A percentile compares a stretch with the other conserved stretches of the same genome.
Evolutionary conservation across 2,888 invertebrate genomes (phyloP).

Genomic region (Acronicta psi): DNA sequence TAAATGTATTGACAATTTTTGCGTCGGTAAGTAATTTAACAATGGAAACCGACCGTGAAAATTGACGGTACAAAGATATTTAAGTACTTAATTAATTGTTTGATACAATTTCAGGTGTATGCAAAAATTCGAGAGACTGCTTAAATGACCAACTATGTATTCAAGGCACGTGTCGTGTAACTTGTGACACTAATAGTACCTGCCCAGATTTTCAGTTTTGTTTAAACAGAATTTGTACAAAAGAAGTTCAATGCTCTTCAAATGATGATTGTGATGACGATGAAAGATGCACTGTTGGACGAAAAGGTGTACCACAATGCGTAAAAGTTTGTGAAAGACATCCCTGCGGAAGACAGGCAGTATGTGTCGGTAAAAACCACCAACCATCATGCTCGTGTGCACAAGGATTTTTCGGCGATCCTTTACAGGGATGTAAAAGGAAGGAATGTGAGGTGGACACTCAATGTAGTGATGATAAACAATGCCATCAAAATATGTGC

Average conservation of each 20-base stretch:
- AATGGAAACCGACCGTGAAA: too few species aligned
- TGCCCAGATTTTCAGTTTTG: conserved; percentile 96
- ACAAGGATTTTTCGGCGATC: conserved; percentile 94
- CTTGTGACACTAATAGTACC: conserved; percentile 93
- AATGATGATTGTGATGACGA: conserved; percentile 92
- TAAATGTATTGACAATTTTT: conserved; percentile 94
- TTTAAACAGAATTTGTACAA: conserved; percentile 94
- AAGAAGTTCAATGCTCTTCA: conserved; percentile 93
- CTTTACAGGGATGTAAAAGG: conserved; percentile 93
- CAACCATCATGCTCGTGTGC: conserved; percentile 93
- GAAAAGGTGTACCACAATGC: conserved; percentile 93
- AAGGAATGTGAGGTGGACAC: conserved; percentile 93
- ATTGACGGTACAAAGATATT: too few species aligned
- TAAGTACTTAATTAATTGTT: neutral
- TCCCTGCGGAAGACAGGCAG: conserved; percentile 95
- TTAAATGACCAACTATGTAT: conserved; percentile 95
- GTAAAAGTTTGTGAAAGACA: conserved; percentile 92
- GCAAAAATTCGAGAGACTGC: conserved; percentile 95
- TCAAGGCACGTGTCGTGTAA: conserved; percentile 95
- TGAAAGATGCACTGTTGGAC: conserved; percentile 92
- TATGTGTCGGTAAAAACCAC: conserved; percentile 93
- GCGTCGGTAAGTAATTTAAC: conserved; percentile 89
- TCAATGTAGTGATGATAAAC: conserved; percentile 94
- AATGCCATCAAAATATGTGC: conserved; percentile 95
- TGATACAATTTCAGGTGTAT: conserved; percentile 89